Evolutionary conservation across 2,797 vertebrate genomes (phyloP), one percentile per base, ranked within the genome.

Genomic region (Agapornis canus): DNA sequence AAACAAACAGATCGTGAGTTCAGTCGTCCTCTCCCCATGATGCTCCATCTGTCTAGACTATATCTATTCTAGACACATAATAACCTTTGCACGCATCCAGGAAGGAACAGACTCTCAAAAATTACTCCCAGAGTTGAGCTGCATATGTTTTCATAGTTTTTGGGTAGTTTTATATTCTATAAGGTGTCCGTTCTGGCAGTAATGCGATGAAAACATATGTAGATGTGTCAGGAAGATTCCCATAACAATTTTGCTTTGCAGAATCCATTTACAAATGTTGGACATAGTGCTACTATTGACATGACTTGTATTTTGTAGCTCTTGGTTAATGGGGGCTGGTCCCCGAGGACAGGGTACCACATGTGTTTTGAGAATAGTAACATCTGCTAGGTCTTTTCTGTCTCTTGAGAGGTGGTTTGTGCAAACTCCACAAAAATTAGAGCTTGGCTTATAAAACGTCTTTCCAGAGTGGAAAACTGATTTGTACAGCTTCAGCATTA

Each of bases 31-130:
- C 49, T 54, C 37, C 17, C 42, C 65, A 35, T 29, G 85, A 83
- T 86, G 49, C 42, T 94, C 94, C 91, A 88, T 92, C 96, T 95
- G 93, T 86, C 91, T 83, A 81, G 60, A 76, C 52, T 80, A 5
- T 35, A 63, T 86, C 81, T 95, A 14, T 92, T 93, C 71, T 68
- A 91, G 88, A 91, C 80, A 83, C 80, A 47, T 47, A 86, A 76
- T 83, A 88, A 92, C 82, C 69, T 92, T 83, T 92, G 65, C 66
- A 83, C 12, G 2, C 21, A 90, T 86, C 45, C 89, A 91, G 82
- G 87, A 92, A 92, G 79, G 52, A 94, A 78, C 76, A 87, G 69
- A 31, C 89, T 82, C 80, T 25, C 37, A 84, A 75, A 77, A 91
- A 86, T 78, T 57, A 92, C 75, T 90, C 79, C 82, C 72, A 83